These are phyloP conservation scores for Cetoscarus ocellatus DNA, from an alignment of 2,797 vertebrate genomes.

Conservation along the genomic window DNA sequence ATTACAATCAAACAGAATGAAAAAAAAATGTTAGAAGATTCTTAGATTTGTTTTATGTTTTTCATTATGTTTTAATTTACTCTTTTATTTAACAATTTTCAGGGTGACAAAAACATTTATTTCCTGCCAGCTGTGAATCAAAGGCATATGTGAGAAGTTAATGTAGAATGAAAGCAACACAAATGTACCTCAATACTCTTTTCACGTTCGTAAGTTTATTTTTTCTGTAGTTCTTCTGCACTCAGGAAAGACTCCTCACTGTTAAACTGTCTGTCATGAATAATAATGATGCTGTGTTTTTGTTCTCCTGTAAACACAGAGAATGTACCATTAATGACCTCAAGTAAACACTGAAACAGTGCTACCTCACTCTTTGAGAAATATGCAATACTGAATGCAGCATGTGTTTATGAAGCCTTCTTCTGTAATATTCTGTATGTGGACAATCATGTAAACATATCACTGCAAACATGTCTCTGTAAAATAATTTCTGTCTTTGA, in stretches of 20 bases:
- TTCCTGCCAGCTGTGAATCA: constrained; percentile 44
- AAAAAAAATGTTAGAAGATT: neutral
- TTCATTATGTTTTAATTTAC: constrained; percentile 25
- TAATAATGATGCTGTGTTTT: constrained; percentile 65
- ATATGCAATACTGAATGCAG: constrained; percentile 71
- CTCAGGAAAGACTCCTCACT: constrained; percentile 62
- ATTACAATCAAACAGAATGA: constrained; percentile 25
- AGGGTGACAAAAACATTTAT: constrained; percentile 26
- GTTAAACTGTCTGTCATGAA: constrained; percentile 50
- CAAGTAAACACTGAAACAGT: constrained; percentile 70
- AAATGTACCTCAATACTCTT: constrained; percentile 79
- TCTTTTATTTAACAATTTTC: constrained; percentile 67
- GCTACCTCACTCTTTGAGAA: constrained; percentile 76
- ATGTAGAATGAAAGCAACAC: constrained; percentile 40
- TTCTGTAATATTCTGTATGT: constrained; percentile 66
- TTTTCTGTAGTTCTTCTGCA: constrained; percentile 68
- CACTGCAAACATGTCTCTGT: constrained; percentile 67
- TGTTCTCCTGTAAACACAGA: constrained; percentile 51
- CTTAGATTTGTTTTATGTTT: constrained; percentile 17
- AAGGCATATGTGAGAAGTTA: constrained; percentile 28
- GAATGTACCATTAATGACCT: constrained; percentile 72
- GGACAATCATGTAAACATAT: constrained; percentile 77
- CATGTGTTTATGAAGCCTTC: constrained; percentile 51
- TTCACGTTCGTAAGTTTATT: constrained; percentile 73
- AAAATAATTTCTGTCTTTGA: constrained; percentile 61